Percentiles rank a stretch among this genome's conserved stretches.
Conservation (phyloP, 2,797 vertebrate genomes). For the Glyptemys insculpta region DNA sequence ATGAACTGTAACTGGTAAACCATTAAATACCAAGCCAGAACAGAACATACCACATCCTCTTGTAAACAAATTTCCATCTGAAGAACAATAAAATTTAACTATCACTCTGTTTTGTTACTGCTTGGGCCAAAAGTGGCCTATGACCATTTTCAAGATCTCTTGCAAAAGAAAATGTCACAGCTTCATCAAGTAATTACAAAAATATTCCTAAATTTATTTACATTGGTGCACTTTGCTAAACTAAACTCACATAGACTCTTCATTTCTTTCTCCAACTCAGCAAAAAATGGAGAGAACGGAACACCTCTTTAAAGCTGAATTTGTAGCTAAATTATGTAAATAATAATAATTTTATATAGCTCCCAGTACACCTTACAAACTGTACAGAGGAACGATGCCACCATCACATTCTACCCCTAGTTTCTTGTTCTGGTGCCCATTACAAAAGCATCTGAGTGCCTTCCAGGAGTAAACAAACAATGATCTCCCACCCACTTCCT, state of each 20-base stretch:
- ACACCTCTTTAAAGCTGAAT: not conserved
- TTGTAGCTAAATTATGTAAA: not conserved
- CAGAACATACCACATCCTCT: not conserved
- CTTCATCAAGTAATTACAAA: not conserved
- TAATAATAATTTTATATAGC: not conserved
- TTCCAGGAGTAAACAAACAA: not conserved
- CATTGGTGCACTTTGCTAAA: not conserved
- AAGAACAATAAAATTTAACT: not conserved
- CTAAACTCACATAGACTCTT: not conserved
- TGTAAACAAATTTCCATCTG: not conserved
- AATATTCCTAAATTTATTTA: not conserved
- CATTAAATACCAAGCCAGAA: not conserved
- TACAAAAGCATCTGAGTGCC: not conserved
- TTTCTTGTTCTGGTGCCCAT: not conserved
- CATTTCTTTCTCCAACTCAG: not conserved
- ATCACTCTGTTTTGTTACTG: not conserved
- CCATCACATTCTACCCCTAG: not conserved
- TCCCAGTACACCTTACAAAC: not conserved
- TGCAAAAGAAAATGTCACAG: not conserved
- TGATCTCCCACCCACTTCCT: too few species aligned
- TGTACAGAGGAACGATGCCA: not conserved
- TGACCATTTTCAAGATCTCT: not conserved
- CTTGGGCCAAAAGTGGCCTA: not conserved
- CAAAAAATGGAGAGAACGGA: not conserved
- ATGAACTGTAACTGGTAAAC: not conserved